phyloP scores from a whole-genome alignment of 1,140 invertebrate genomes.

The Temnothorax longispinosus region DNA sequence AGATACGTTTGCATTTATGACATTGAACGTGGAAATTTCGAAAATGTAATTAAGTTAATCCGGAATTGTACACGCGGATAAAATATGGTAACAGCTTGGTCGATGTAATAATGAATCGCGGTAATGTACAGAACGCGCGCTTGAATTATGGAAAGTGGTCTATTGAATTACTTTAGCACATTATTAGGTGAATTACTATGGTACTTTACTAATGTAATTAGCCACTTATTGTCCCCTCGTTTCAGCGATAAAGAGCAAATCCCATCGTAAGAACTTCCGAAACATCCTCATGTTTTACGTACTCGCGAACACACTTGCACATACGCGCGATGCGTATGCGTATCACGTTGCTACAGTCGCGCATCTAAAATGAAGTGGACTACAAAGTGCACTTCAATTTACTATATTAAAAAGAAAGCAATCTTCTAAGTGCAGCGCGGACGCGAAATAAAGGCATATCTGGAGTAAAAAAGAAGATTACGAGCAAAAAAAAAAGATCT shows the following conservation, averaged over 20 bases:
- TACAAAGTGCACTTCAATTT: constrained; percentile 25
- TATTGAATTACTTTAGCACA: constrained; percentile 28
- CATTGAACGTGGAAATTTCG: neutral
- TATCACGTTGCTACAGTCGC: neutral
- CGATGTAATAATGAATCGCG: constrained; percentile 25
- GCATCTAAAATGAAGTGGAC: constrained; percentile 18
- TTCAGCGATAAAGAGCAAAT: neutral
- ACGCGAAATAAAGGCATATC: neutral
- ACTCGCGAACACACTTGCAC: neutral
- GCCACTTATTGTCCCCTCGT: neutral
- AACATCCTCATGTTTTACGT: neutral
- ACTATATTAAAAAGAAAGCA: neutral
- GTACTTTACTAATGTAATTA: constrained; percentile 1
- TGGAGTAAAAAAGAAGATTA: neutral
- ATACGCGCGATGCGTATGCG: neutral
- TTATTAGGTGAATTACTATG: neutral
- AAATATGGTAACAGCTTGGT: neutral
- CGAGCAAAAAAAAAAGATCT: neutral
- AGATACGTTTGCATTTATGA: neutral
- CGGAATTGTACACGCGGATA: neutral
- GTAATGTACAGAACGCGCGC: constrained; percentile 10
- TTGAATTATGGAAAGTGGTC: constrained; percentile 1
- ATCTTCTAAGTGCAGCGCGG: constrained; percentile 24
- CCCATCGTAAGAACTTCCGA: neutral
- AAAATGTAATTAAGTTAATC: constrained; percentile 16